phyloP scores from a whole-genome alignment of 2,113 vertebrate species.

The Tursiops truncatus region DNA sequence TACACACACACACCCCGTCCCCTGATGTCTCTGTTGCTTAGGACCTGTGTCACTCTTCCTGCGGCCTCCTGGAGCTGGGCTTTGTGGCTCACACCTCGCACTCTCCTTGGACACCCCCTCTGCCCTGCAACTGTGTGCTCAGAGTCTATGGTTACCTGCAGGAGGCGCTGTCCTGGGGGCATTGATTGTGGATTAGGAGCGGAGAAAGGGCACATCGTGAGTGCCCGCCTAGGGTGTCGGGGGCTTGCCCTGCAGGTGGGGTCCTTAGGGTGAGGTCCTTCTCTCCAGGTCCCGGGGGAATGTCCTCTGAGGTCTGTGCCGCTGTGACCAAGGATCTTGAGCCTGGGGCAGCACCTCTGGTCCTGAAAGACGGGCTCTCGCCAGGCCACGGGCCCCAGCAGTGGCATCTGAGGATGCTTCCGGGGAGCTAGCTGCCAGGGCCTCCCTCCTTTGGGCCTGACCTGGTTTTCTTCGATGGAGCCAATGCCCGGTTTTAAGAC shows the following conservation, averaged over 20 bases:
- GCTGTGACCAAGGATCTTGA: background rate
- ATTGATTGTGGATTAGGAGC: background rate
- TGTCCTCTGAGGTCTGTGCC: background rate
- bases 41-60: background rate
- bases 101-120: background rate
- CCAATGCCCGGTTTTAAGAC: background rate
- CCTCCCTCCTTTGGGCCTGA: background rate
- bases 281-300: background rate
- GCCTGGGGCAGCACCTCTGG: background rate
- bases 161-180: background rate
- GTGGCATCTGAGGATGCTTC: rapidly evolving
- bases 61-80: too few relatives aligned
- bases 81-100: too few relatives aligned
- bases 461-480: rapidly evolving
- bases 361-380: rapidly evolving
- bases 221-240: background rate
- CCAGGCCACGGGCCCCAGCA: background rate
- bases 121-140: too few relatives aligned
- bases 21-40: background rate
- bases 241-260: background rate
- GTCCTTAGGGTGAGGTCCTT: background rate
- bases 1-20: too few relatives aligned
- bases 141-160: rapidly evolving
- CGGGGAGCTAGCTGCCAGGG: background rate
- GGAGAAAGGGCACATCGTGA: background rate